Evolutionary conservation across 2,888 invertebrate genomes (phyloP).

Genomic region (Blastobasis adustella): DNA sequence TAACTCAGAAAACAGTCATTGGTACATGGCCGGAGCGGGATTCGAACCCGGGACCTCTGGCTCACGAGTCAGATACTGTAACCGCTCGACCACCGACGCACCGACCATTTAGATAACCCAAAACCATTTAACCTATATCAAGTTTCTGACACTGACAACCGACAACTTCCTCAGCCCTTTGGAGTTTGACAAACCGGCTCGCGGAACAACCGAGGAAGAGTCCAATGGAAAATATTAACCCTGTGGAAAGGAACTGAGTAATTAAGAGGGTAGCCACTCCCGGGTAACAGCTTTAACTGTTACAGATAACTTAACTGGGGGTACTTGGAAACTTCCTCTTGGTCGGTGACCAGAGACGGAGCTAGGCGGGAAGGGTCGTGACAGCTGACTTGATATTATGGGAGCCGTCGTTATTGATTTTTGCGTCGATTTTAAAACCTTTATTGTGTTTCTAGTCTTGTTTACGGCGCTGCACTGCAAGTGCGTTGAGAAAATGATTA

Average conservation of each 20-base stretch:
- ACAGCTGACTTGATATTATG: neutral
- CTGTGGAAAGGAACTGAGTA: slow-evolving; percentile 29
- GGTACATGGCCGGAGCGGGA: too few relatives aligned
- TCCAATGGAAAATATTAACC: slow-evolving; percentile 23
- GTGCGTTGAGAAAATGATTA: neutral
- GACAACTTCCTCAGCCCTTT: neutral
- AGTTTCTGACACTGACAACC: too few relatives aligned
- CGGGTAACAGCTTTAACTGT: slow-evolving; percentile 31
- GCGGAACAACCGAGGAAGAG: slow-evolving; percentile 1
- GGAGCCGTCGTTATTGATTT: neutral
- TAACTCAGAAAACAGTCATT: too few relatives aligned
- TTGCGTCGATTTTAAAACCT: neutral
- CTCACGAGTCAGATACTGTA: too few relatives aligned
- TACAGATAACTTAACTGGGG: slow-evolving; percentile 22
- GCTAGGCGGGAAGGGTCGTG: neutral
- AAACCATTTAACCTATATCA: too few relatives aligned
- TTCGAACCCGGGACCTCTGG: too few relatives aligned
- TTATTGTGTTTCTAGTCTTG: neutral
- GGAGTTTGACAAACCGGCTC: neutral
- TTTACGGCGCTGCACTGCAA: neutral
- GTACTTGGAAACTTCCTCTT: slow-evolving; percentile 21
- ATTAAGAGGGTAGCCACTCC: slow-evolving; percentile 31
- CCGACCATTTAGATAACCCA: too few relatives aligned
- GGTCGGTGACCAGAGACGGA: neutral
- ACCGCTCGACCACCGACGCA: too few relatives aligned